Conservation (phyloP, 2,797 vertebrate genomes). For the Channa striata region DNA sequence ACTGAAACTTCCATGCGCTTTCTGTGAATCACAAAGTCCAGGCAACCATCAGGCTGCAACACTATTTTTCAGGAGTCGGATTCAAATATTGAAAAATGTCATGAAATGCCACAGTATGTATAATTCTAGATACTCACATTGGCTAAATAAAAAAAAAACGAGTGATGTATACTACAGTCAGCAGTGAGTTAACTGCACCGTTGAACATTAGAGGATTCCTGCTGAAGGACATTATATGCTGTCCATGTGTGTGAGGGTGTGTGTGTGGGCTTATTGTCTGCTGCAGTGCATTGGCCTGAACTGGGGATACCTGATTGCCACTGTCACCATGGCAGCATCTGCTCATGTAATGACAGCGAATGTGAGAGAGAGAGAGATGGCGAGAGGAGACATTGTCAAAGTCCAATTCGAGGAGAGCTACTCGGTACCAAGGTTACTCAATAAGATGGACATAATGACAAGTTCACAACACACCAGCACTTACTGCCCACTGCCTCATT, state of each 20-base stretch:
- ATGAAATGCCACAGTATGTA: too few species aligned
- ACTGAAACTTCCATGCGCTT: too few species aligned
- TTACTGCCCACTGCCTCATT: too few species aligned
- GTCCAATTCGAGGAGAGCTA: constrained; percentile 58
- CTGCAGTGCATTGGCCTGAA: constrained; percentile 40
- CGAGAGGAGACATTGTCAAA: constrained; percentile 44
- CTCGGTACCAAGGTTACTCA: constrained; percentile 43
- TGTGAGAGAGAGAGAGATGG: not conserved
- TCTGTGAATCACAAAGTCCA: too few species aligned
- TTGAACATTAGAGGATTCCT: constrained; percentile 33
- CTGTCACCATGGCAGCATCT: constrained; percentile 75
- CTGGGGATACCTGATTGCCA: constrained; percentile 71
- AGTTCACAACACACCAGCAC: too few species aligned
- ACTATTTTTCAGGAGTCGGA: too few species aligned
- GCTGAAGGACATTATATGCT: constrained; percentile 20
- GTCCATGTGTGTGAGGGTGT: not conserved
- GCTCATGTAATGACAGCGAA: constrained; percentile 46
- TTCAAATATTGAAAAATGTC: too few species aligned
- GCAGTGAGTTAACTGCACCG: not conserved
- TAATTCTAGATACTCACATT: too few species aligned
- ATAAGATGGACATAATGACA: constrained; percentile 34
- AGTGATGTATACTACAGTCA: constrained; percentile 7
- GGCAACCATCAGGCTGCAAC: too few species aligned
- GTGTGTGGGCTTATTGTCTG: constrained; percentile 55
- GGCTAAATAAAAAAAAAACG: too few species aligned